Evolutionary conservation across 2,888 invertebrate species (phyloP), one percentile per base, ranked within the genome.

Genomic region (Meloe dianella): DNA sequence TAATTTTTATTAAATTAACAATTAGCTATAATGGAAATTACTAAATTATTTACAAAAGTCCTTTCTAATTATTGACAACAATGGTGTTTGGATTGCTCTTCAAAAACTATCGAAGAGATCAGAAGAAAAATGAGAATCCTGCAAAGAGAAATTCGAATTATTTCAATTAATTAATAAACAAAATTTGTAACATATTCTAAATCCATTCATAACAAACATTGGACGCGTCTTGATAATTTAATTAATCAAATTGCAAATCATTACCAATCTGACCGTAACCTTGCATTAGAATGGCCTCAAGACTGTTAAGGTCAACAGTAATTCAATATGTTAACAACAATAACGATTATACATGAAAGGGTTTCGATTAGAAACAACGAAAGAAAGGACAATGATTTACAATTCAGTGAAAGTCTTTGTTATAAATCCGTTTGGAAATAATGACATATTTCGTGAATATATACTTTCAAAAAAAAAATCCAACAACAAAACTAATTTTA

Each of bases 1-100:
- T 51, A 41, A 41, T 2, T n/a, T n/a, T 41, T 41, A 32, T 51
- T 51, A 51, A 51, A 51, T 51, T 51, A 51, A 41, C 41, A 41
- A 41, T 22, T 22, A 24, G 2, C 6, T 9, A 24, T 4, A 22
- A 24, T 0, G 12, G 5, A 51, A 7, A 20, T 24, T 12, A 51
- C 10, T 22, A 22, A 51, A 51, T 51, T 51, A 51, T 51, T 51
- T 51, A 51, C 51, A 51, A 51, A 22, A 51, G 22, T 35, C 12
- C 17, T 24, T 51, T 22, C n/a, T 2, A 10, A 22, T 9, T 51
- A 22, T 51, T 51, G 51, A 20, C 51, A 51, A 51, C 51, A 24
- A 8, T 51, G 51, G 10, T 12, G n/a, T 17, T 41, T 41, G 17
- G 8, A 9, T 20, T 51, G 4, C 20, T 51, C 22, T 24, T 10